Percentiles rank a stretch among this genome's conserved stretches.
Evolutionary conservation across 2,888 invertebrate species (phyloP).

Genomic region (Habroteleia sp.): DNA sequence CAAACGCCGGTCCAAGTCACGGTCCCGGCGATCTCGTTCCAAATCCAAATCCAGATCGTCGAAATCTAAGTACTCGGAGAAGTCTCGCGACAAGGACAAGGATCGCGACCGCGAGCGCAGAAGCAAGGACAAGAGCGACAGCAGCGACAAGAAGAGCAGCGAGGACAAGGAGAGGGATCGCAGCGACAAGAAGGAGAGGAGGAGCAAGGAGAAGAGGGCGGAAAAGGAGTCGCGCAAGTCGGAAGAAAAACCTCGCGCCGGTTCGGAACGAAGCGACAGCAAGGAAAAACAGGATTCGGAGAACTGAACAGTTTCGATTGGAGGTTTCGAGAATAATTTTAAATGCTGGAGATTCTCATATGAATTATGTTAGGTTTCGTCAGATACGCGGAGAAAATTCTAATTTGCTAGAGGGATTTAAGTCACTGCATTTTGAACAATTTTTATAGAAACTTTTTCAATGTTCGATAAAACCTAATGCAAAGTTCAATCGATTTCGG

Average conservation of each 20-base stretch:
- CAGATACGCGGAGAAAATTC: too few species aligned
- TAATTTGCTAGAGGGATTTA: too few species aligned
- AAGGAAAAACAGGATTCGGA: constrained; percentile 65
- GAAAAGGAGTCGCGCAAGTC: constrained; percentile 71
- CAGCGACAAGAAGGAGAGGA: constrained; percentile 71
- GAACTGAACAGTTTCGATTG: too few species aligned
- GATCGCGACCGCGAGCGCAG: constrained; percentile 70
- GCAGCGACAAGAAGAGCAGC: constrained; percentile 76
- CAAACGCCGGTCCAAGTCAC: constrained; percentile 83
- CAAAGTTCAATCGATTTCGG: too few species aligned
- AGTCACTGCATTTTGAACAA: too few species aligned
- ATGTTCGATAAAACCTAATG: too few species aligned
- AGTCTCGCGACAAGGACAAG: constrained; percentile 72
- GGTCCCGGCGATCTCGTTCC: constrained; percentile 81
- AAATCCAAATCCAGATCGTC: constrained; percentile 81
- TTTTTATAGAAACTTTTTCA: too few species aligned
- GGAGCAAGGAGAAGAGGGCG: constrained; percentile 72
- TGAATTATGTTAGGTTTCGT: too few species aligned
- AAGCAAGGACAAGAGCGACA: constrained; percentile 74
- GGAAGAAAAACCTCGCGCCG: constrained; percentile 65
- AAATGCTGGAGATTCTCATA: too few species aligned
- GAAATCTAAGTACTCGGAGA: constrained; percentile 79
- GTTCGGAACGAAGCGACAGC: constrained; percentile 64
- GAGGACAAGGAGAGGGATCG: constrained; percentile 75
- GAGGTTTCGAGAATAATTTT: too few species aligned